Evolutionary conservation across 2,113 vertebrate species (phyloP).

Genomic region (Salvelinus sp.): DNA sequence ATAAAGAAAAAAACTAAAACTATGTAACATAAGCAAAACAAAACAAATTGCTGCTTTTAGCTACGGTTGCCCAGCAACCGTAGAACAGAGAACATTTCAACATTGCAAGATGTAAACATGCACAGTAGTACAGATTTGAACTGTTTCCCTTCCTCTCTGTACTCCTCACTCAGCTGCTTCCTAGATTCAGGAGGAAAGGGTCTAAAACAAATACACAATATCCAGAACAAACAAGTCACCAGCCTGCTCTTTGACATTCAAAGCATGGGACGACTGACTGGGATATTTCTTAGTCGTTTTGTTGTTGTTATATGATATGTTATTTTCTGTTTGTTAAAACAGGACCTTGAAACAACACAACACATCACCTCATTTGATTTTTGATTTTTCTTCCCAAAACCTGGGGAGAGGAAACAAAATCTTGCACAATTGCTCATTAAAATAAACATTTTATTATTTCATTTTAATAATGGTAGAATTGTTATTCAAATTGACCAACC

Average conservation of each 20-base stretch:
- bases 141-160: conserved; percentile 38
- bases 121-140: conserved; percentile 57
- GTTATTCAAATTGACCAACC: conserved; percentile 18
- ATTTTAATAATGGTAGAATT: conserved; percentile 36
- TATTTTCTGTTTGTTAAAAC: conserved; percentile 83
- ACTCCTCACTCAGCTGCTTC: conserved; percentile 62
- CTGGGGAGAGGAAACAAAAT: conserved; percentile 79
- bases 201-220: conserved; percentile 53
- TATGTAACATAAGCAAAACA: conserved; percentile 40
- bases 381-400: conserved; percentile 76
- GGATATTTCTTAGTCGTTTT: conserved; percentile 60
- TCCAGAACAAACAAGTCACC: conserved; percentile 49
- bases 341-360: conserved; percentile 82
- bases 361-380: conserved; percentile 82
- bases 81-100: conserved; percentile 72
- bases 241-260: conserved; percentile 73
- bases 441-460: conserved; percentile 2
- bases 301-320: conserved; percentile 73
- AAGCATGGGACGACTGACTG: conserved; percentile 60
- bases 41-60: conserved; percentile 70
- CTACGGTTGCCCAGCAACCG: conserved; percentile 67
- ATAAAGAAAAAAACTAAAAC: conserved; percentile 17
- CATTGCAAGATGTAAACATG: conserved; percentile 58
- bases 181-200: conserved; percentile 69
- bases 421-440: conserved; percentile 69